Conservation (phyloP, 2,113 vertebrate genomes). For the Eurypyga helias region DNA sequence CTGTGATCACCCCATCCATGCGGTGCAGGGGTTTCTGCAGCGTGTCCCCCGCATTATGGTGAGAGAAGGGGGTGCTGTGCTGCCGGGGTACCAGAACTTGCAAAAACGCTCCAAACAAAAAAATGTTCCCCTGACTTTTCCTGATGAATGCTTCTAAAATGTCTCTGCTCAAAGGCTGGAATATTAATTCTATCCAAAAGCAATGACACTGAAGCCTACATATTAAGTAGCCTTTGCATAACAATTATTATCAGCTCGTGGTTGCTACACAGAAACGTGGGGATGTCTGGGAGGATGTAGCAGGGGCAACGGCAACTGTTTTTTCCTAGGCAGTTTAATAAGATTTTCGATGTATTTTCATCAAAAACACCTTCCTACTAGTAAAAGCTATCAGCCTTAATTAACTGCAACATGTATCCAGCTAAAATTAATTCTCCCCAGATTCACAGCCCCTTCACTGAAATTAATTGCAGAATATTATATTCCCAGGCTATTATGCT, state of each 20-base stretch:
- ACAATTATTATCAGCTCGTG: not conserved
- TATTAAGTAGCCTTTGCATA: not conserved
- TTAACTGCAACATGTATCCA: not conserved
- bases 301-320: not conserved
- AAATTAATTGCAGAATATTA: not conserved
- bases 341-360: slow-evolving; percentile 7
- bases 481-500: not conserved
- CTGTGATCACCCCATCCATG: not conserved
- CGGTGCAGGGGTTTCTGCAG: not conserved
- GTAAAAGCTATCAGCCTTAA: slow-evolving; percentile 7
- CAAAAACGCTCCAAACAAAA: not conserved
- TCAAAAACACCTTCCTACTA: not conserved
- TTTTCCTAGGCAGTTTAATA: slow-evolving; percentile 17
- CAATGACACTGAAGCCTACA: not conserved
- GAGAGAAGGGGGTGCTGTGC: not conserved
- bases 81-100: not conserved
- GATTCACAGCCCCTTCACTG: not conserved
- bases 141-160: not conserved
- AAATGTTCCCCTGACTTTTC: not conserved
- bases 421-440: slow-evolving; percentile 26
- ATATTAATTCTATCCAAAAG: not conserved
- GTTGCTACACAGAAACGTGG: not conserved
- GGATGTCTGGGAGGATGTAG: not conserved
- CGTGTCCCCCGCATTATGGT: not conserved
- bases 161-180: not conserved